A percentile compares a stretch with the other conserved stretches of the same genome.
These are phyloP conservation scores for Drosophila vallismaia DNA, from an alignment of 2,888 invertebrate species.

Conservation along the genomic window DNA sequence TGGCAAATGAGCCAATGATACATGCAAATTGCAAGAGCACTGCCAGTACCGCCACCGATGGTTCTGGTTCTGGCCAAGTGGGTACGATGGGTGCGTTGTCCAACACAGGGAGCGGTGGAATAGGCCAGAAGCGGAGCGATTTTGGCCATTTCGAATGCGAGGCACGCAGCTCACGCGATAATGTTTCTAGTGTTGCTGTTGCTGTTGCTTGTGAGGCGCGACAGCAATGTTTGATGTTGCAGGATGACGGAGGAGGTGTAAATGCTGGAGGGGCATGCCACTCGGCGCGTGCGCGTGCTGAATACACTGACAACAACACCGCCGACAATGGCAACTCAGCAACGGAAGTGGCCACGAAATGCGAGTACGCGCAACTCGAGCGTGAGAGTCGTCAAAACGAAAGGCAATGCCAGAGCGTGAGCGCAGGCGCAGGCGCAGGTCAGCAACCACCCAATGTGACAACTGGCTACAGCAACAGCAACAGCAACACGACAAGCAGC, in stretches of 20 bases:
- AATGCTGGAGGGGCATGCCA: conserved; percentile 48
- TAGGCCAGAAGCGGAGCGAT: conserved; percentile 31
- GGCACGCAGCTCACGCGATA: conserved; percentile 61
- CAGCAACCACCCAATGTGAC: conserved; percentile 68
- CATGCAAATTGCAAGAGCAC: conserved; percentile 44
- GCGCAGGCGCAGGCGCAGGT: conserved; percentile 69
- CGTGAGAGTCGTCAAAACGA: conserved; percentile 68
- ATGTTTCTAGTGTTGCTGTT: conserved; percentile 48
- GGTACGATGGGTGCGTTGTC: conserved; percentile 34
- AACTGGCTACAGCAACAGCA: conserved; percentile 43
- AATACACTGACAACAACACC: conserved; percentile 57
- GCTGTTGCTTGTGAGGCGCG: conserved; percentile 46
- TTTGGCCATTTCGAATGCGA: conserved; percentile 62
- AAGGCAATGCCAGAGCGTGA: conserved; percentile 51
- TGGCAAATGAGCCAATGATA: conserved; percentile 54
- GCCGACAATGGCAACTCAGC: conserved; percentile 34
- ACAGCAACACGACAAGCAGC: conserved; percentile 22
- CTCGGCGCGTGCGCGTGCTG: conserved; percentile 74
- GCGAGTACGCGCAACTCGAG: conserved; percentile 72
- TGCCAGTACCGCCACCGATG: conserved; percentile 22
- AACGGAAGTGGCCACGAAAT: conserved; percentile 75
- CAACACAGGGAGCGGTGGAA: conserved; percentile 54
- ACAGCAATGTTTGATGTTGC: conserved; percentile 41
- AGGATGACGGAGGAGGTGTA: neutral
- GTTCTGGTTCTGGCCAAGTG: conserved; percentile 18